These are phyloP conservation scores for Forbesichthys agassizii DNA, from an alignment of 2,113 vertebrate genomes.

Conservation along the genomic window DNA sequence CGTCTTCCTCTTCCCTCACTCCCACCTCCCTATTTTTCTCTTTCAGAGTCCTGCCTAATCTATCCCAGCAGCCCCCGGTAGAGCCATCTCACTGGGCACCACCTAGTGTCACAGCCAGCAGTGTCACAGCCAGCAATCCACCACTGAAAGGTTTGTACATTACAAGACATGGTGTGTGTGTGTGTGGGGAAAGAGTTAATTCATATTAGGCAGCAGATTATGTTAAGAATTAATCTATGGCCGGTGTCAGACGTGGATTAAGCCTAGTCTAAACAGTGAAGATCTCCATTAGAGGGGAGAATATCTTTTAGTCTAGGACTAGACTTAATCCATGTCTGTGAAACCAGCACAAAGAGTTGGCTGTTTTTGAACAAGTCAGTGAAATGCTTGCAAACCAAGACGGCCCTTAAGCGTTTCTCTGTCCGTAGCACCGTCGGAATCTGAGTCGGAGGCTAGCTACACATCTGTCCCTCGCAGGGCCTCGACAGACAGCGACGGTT, in stretches of 20 bases:
- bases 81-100: slow-evolving; percentile 56
- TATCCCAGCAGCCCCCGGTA: slow-evolving; percentile 45
- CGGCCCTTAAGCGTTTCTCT: not conserved
- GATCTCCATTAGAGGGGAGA: too few relatives aligned
- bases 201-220: not conserved
- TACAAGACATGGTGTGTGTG: not conserved
- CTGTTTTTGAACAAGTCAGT: not conserved
- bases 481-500: slow-evolving; percentile 22
- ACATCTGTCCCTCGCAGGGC: slow-evolving; percentile 44
- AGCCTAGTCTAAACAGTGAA: too few relatives aligned
- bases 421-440: slow-evolving; percentile 57
- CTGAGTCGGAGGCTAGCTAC: slow-evolving; percentile 74
- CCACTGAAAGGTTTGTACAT: slow-evolving; percentile 53
- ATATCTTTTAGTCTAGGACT: too few relatives aligned
- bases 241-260: too few relatives aligned
- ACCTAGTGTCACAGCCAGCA: slow-evolving; percentile 10
- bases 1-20: slow-evolving; percentile 68
- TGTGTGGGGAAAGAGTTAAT: not conserved
- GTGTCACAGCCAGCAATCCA: slow-evolving; percentile 6
- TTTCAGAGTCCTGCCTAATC: slow-evolving; percentile 69
- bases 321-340: too few relatives aligned
- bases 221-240: not conserved
- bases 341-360: too few relatives aligned
- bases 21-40: slow-evolving; percentile 68
- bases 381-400: not conserved